Base-by-base conservation (phyloP, 2,888 invertebrate species). In the Gortyna flavago region DNA sequence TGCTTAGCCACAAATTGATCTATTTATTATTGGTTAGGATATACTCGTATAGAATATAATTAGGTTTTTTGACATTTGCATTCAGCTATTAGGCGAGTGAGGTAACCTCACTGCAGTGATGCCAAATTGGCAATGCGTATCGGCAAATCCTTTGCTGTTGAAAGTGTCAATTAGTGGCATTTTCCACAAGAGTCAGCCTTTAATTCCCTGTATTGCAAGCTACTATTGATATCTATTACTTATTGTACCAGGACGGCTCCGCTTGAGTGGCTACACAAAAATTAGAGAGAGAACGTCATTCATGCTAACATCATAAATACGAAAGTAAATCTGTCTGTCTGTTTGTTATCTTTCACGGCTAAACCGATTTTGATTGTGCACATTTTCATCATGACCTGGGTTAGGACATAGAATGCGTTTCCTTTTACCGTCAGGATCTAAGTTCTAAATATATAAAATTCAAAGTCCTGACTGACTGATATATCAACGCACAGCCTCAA, bases 131-230 rank as follows among this genome's bases (percentile, higher is more conserved):
- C 16, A 64, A 48, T 74, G 21, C 54, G n/a, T n/a, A 72, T 80
- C 3, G 35, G n/a, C 6, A 57, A 65, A 78, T 80, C 21, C 79
- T 81, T 59, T 75, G 35, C 32, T 59, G 48, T 65, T 65, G 41
- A 79, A 79, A 65, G 74, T 81, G 57, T 65, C 65, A 65, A 79
- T 79, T 75, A 81, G 51, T 41, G 9, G 18, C 16, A 21, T 57
- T 72, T 35, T 65, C 64, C 25, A 65, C 44, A 41, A 41, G 3
- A 0, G 21, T 35, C 35, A 4, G 32, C 16, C 16, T n/a, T 0
- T 41, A 32, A 8, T 74, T 4, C 8, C 18, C 8, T 65, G 6
- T n/a, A 81, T 38, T 32, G 8, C 16, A 74, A 81, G 16, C 2
- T 48, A 8, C 7, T 54, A 54, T 44, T 32, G 16, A 64, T 62